Percentiles rank a stretch among this genome's conserved stretches.
These are phyloP conservation scores for Cryptocheilus praepositus DNA, from an alignment of 2,888 invertebrate species.

Conservation along the genomic window DNA sequence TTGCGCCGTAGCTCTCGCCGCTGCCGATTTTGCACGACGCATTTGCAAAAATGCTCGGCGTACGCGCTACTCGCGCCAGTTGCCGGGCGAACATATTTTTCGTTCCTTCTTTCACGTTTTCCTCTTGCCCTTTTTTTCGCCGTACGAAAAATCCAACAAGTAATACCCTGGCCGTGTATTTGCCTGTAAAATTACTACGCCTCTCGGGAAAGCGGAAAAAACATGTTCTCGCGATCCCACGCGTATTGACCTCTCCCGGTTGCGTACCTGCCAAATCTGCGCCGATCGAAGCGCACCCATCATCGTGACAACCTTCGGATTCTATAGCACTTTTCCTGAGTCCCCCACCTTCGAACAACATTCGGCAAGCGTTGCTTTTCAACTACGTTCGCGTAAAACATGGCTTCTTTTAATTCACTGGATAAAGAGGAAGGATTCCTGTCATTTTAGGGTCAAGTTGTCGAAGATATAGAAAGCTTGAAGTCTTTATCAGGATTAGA, in stretches of 20 bases:
- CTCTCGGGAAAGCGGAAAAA: constrained; percentile 16
- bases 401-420: too few relatives aligned
- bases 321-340: not conserved
- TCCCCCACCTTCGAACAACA: too few relatives aligned
- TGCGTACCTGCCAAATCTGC: not conserved
- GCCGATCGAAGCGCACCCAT: too few relatives aligned
- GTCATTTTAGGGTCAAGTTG: too few relatives aligned
- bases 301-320: constrained; percentile 13
- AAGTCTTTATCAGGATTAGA: too few relatives aligned
- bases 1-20: constrained; percentile 8
- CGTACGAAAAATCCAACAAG: constrained; percentile 30
- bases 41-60: constrained; percentile 23
- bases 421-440: too few relatives aligned
- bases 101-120: not conserved
- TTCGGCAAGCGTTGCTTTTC: too few relatives aligned
- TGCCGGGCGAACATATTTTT: not conserved
- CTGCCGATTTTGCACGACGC: constrained; percentile 26
- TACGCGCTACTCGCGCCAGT: constrained; percentile 16
- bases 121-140: constrained; percentile 8
- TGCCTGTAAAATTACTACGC: constrained; percentile 38
- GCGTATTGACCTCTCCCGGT: constrained; percentile 8
- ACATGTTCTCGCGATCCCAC: constrained; percentile 21
- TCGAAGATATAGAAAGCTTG: too few relatives aligned
- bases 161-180: constrained; percentile 26
- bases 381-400: too few relatives aligned